A percentile compares a stretch with the other conserved stretches of the same genome.
phyloP scores from a whole-genome alignment of 2,888 invertebrate genomes.

The Ormyrus rosae region DNA sequence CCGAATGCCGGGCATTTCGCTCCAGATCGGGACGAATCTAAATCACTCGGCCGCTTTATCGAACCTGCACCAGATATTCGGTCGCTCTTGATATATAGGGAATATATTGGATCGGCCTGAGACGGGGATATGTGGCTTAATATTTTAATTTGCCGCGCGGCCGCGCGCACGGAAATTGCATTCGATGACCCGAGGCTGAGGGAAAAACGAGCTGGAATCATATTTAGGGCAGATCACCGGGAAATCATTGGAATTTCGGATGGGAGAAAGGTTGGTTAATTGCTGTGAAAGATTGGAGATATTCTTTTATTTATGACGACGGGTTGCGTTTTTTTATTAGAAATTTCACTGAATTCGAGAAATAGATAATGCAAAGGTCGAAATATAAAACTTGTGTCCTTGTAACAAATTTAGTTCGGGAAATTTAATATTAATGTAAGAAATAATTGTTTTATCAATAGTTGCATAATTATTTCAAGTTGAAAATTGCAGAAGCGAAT shows the following conservation, averaged over 20 bases:
- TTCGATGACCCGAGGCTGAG: neutral
- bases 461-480: no score
- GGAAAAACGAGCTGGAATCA: neutral
- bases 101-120: slow-evolving; percentile 32
- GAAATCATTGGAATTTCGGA: neutral
- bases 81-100: neutral
- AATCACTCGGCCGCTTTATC: slow-evolving; percentile 39
- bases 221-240: neutral
- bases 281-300: no score
- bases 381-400: no score
- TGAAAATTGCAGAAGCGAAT: no score
- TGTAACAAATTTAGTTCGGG: no score
- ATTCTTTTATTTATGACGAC: no score
- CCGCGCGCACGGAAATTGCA: slow-evolving; percentile 9
- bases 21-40: slow-evolving; percentile 29
- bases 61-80: slow-evolving; percentile 13
- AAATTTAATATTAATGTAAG: no score
- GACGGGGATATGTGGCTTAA: neutral
- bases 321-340: no score
- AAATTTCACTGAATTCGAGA: no score
- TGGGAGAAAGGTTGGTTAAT: no score
- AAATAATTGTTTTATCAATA: no score
- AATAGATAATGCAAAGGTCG: no score
- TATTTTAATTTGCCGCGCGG: slow-evolving; percentile 34
- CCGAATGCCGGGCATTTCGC: slow-evolving; percentile 39